Evolutionary conservation across 2,888 invertebrate species (phyloP).

Genomic region (Sesia bembeciformis): DNA sequence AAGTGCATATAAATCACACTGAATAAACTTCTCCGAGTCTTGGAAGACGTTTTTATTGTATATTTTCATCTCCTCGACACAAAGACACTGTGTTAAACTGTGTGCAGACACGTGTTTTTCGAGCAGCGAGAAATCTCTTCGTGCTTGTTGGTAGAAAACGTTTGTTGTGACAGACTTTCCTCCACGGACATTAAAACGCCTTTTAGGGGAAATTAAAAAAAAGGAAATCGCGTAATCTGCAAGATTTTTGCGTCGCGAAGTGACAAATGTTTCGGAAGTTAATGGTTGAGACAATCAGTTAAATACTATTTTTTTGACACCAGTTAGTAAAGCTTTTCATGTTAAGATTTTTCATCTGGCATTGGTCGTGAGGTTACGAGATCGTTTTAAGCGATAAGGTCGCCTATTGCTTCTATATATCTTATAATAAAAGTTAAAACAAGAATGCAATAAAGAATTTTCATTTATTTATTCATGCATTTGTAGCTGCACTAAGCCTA

Average conservation of each 20-base stretch:
- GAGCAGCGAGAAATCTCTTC: not conserved
- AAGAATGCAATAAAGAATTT: too few species aligned
- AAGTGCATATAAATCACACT: slow-evolving; percentile 42
- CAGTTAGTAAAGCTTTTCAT: too few species aligned
- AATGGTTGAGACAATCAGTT: too few species aligned
- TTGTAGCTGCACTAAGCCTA: too few species aligned
- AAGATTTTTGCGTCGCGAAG: slow-evolving; percentile 14
- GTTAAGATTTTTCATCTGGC: too few species aligned
- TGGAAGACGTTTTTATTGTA: slow-evolving; percentile 31
- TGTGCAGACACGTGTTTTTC: not conserved
- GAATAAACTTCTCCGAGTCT: slow-evolving; percentile 30
- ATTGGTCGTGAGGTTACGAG: too few species aligned
- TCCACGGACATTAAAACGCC: slow-evolving; percentile 19
- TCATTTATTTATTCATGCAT: too few species aligned
- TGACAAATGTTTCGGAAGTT: not conserved
- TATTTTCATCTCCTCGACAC: slow-evolving; percentile 20
- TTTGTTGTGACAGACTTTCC: slow-evolving; percentile 8
- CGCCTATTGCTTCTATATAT: too few species aligned
- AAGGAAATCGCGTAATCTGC: slow-evolving; percentile 17
- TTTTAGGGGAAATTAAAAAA: slow-evolving; percentile 24
- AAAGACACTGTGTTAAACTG: slow-evolving; percentile 13
- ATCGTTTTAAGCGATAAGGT: too few species aligned
- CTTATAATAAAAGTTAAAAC: too few species aligned
- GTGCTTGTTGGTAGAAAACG: slow-evolving; percentile 9
- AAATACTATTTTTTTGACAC: too few species aligned